Conservation (phyloP, 2,888 invertebrate genomes). For the Eupithecia centaureata region DNA sequence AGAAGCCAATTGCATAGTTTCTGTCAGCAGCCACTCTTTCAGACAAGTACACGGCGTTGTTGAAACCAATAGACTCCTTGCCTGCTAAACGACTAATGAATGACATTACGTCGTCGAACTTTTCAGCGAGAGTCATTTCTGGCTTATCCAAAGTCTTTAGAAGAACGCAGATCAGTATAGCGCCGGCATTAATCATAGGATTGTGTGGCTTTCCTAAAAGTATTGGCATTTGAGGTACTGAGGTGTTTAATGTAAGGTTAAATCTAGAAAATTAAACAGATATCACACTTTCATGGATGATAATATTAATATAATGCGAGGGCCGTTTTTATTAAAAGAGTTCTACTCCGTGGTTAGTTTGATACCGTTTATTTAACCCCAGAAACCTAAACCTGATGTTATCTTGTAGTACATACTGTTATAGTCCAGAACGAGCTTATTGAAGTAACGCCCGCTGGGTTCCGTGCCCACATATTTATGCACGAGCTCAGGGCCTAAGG, state of each 20-base stretch:
- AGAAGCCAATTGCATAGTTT: conserved; percentile 98
- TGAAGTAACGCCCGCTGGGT: conserved; percentile 98
- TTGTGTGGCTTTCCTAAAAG: conserved; percentile 97
- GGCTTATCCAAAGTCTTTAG: conserved; percentile 92
- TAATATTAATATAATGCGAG: no score
- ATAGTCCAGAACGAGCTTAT: conserved; percentile 96
- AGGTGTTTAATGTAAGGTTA: no score
- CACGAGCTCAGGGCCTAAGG: conserved; percentile 94
- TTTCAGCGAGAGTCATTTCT: conserved; percentile 95
- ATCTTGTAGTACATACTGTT: conserved; percentile 88
- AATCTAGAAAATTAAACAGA: neutral
- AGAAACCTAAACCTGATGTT: neutral
- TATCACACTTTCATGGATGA: no score
- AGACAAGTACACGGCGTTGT: conserved; percentile 97
- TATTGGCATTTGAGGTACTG: no score
- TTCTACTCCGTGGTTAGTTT: neutral
- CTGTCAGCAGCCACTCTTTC: conserved; percentile 98
- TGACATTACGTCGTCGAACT: conserved; percentile 95
- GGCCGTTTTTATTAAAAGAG: no score
- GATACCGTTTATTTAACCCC: no score
- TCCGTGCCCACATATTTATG: conserved; percentile 98
- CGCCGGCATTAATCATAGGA: conserved; percentile 99
- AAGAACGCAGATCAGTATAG: conserved; percentile 95
- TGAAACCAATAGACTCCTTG: conserved; percentile 95
- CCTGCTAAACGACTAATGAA: conserved; percentile 95